Evolutionary conservation across 2,888 invertebrate genomes (phyloP), one percentile per base, ranked within the genome.

Genomic region (Lottia gigantea): DNA sequence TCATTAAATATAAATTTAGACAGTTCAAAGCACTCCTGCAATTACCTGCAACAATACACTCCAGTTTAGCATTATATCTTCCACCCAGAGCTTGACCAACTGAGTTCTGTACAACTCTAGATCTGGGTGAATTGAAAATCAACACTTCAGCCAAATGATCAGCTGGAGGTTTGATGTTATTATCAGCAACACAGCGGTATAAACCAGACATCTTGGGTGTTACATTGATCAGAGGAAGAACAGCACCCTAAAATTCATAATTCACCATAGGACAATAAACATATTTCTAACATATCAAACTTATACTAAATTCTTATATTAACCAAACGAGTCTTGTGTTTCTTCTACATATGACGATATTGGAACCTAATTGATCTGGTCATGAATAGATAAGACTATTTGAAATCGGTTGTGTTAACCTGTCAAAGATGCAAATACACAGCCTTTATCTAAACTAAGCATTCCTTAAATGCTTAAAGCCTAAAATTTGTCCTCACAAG

Each of bases 151-250:
- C 83, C 64, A 87, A 83, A 68, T 84, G 83, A 40, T 79, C 79
- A 31, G 84, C 88, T 19, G 87, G 86, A 0, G 87, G 87, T 16
- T 84, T 78, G 31, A 88, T 87, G 72, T 85, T 84, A 75, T 88
- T 88, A 76, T 88, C 87, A 12, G 88, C 88, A 2, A 86, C 82
- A 78, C 88, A 88, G 2, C 87, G 80, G 72, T 87, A 88, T 19
- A 87, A 80, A 0, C 88, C 88, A 45, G 86, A 76, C 66, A 85
- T 82, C 0, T 74, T 70, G 49, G 78, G 80, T 0, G 72, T 72
- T 14, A 87, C 76, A 67, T 82, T 79, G 0, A 46, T 64, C 23
- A 88, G 73, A 0, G 67, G 64, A 19, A 87, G 73, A 0, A 64
- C 49, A 0, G 75, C 65, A 31, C 82, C 82, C 87, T 87, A 76